Conservation (phyloP, 2,888 invertebrate genomes). For the Flabesymbios commensalis region DNA sequence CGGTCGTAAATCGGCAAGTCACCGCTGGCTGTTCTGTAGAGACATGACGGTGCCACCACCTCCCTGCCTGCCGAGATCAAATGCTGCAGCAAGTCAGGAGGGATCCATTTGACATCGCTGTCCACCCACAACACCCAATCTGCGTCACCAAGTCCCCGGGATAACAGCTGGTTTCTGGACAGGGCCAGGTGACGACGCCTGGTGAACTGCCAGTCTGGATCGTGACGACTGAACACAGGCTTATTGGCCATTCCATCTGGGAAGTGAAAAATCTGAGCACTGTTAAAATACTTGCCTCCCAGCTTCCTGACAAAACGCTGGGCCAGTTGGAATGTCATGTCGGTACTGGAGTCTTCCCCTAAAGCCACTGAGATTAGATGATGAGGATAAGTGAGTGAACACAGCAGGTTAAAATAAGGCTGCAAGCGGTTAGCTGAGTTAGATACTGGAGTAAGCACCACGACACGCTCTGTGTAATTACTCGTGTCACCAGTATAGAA, state of each 20-base stretch:
- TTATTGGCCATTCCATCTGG: background rate
- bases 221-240: constrained; percentile 28
- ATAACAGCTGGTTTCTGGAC: constrained; percentile 45
- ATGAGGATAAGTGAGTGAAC: constrained; percentile 48
- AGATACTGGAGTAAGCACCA: constrained; percentile 51
- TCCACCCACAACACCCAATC: constrained; percentile 55
- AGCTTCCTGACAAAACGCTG: constrained; percentile 36
- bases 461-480: too few species aligned
- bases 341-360: constrained; percentile 54
- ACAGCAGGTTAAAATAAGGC: constrained; percentile 40
- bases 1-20: constrained; percentile 42
- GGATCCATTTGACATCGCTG: constrained; percentile 45
- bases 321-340: constrained; percentile 42
- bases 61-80: constrained; percentile 44
- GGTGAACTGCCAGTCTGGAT: constrained; percentile 36
- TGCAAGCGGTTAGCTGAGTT: constrained; percentile 41
- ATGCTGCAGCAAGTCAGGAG: constrained; percentile 48
- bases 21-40: constrained; percentile 32
- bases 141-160: constrained; percentile 36
- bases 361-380: constrained; percentile 46
- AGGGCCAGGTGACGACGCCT: constrained; percentile 49
- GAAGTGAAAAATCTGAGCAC: constrained; percentile 40
- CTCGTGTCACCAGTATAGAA: too few species aligned
- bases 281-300: constrained; percentile 28
- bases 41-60: constrained; percentile 46